These are phyloP conservation scores for Microtus pennsylvanicus DNA, from an alignment of 2,113 vertebrate genomes.

Conservation along the genomic window DNA sequence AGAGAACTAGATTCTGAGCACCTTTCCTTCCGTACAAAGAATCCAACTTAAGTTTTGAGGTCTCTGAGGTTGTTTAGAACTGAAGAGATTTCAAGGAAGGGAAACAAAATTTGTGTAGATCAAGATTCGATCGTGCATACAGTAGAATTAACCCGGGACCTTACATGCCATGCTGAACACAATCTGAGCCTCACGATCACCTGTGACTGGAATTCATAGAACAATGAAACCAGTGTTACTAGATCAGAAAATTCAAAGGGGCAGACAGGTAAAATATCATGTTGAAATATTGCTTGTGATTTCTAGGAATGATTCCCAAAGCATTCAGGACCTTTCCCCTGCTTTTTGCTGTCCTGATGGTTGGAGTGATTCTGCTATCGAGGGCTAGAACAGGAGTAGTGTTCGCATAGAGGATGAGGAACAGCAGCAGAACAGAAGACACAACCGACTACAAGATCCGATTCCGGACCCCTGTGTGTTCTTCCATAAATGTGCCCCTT, in stretches of 20 bases:
- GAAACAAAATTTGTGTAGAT: neutral
- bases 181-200: neutral
- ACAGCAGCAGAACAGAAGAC: neutral
- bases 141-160: neutral
- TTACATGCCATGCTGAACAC: neutral
- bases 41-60: neutral
- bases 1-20: neutral
- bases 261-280: neutral
- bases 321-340: neutral
- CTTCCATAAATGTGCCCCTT: neutral
- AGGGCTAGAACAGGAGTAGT: neutral
- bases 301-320: neutral
- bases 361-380: neutral
- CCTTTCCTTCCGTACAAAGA: neutral
- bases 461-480: neutral
- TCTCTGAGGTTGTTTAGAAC: neutral
- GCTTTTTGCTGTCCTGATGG: neutral
- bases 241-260: neutral
- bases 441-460: neutral
- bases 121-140: conserved; percentile 1
- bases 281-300: neutral
- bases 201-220: neutral
- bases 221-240: neutral
- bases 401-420: neutral
- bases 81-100: conserved; percentile 2